Percentiles rank a stretch among this genome's conserved stretches.
Evolutionary conservation across 2,888 invertebrate species (phyloP).

Genomic region (Tricholauxania praeusta): DNA sequence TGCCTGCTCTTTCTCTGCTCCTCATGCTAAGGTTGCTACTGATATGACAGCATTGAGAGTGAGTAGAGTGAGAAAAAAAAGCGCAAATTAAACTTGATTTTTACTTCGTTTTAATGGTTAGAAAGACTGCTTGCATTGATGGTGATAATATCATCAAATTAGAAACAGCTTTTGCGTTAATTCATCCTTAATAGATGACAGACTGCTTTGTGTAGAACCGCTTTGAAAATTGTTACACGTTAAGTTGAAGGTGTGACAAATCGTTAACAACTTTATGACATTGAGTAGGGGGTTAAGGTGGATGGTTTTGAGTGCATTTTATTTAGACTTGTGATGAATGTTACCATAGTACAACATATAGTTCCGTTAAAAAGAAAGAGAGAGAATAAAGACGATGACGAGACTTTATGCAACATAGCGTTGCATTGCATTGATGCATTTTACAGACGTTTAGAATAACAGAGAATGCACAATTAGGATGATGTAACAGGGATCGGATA

Average conservation of each 20-base stretch:
- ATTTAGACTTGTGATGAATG: no score
- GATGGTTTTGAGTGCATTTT: no score
- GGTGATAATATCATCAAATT: constrained; percentile 31
- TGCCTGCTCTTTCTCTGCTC: background rate
- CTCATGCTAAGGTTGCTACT: no score
- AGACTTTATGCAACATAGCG: no score
- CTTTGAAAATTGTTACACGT: background rate
- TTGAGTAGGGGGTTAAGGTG: background rate
- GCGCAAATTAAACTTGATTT: constrained; percentile 11
- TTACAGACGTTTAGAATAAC: no score
- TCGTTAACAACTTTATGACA: constrained; percentile 23
- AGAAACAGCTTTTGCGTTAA: constrained; percentile 24
- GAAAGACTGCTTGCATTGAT: background rate
- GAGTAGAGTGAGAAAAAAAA: constrained; percentile 3
- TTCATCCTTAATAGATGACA: background rate
- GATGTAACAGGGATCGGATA: no score
- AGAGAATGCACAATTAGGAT: no score
- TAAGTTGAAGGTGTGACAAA: constrained; percentile 34
- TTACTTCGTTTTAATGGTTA: constrained; percentile 3
- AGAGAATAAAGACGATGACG: no score
- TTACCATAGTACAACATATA: no score
- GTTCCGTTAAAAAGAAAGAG: no score
- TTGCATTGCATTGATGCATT: no score
- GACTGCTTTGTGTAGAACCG: constrained; percentile 1
- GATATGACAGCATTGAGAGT: background rate